Percentiles rank a stretch among this genome's conserved stretches.
These are phyloP conservation scores for Epistrophella euchroma DNA, from an alignment of 2,888 invertebrate genomes.

Conservation along the genomic window DNA sequence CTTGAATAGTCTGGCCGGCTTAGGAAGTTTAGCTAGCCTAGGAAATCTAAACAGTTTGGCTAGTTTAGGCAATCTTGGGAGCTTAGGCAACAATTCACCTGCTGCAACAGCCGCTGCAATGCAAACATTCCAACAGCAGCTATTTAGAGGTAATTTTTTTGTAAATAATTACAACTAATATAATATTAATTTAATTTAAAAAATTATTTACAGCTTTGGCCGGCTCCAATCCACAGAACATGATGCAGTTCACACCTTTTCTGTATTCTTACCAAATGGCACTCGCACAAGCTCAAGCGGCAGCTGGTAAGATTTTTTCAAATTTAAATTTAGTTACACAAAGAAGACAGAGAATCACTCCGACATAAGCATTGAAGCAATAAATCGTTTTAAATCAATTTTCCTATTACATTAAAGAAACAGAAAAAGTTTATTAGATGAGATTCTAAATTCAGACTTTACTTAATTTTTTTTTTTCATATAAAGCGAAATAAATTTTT, in stretches of 20 bases:
- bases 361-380: not conserved
- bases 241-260: slow-evolving; percentile 93
- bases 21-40: slow-evolving; percentile 80
- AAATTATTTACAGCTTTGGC: slow-evolving; percentile 79
- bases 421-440: too few relatives aligned
- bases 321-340: not conserved
- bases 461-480: too few relatives aligned
- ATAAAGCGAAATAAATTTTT: too few relatives aligned
- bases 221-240: slow-evolving; percentile 88
- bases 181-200: not conserved
- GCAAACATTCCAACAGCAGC: slow-evolving; percentile 93
- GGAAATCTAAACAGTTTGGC: slow-evolving; percentile 80
- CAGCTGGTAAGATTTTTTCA: slow-evolving; percentile 80
- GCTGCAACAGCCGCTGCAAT: slow-evolving; percentile 89
- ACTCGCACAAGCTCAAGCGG: slow-evolving; percentile 88
- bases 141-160: slow-evolving; percentile 89
- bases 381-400: too few relatives aligned
- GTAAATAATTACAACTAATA: not conserved
- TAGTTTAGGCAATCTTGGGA: slow-evolving; percentile 81
- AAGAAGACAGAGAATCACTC: not conserved
- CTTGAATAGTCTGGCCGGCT: slow-evolving; percentile 81
- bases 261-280: slow-evolving; percentile 95
- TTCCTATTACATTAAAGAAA: too few relatives aligned
- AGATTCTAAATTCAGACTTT: too few relatives aligned
- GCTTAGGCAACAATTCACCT: slow-evolving; percentile 81